A percentile compares a stretch with the other conserved stretches of the same genome.
These are phyloP conservation scores for Anarsia innoxiella DNA, from an alignment of 2,888 invertebrate species.

Conservation along the genomic window DNA sequence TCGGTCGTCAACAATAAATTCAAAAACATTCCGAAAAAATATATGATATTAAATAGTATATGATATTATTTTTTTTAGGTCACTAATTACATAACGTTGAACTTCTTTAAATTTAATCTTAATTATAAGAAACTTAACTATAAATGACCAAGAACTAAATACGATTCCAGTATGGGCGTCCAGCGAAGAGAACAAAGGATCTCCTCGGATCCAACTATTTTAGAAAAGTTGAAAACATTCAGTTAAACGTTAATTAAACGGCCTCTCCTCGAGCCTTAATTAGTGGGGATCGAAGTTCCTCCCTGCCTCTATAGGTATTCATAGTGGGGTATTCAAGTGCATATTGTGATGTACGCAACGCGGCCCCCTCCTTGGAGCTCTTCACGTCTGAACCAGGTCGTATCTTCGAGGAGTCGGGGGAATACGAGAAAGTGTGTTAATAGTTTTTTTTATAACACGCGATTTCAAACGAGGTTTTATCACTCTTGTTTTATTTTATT, in stretches of 20 bases:
- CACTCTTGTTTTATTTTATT: not conserved
- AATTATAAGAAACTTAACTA: too few species aligned
- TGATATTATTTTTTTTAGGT: too few species aligned
- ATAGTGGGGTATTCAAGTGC: conserved; percentile 69
- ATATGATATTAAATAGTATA: too few species aligned
- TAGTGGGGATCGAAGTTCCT: conserved; percentile 41
- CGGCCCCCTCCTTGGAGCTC: conserved; percentile 45
- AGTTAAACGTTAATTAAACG: conserved; percentile 25
- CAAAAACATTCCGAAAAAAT: too few species aligned
- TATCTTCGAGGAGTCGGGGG: conserved; percentile 45
- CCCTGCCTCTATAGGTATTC: conserved; percentile 59
- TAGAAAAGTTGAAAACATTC: conserved; percentile 8
- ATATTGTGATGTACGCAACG: conserved; percentile 69
- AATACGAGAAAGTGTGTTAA: conserved; percentile 20
- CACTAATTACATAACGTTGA: too few species aligned
- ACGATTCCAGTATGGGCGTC: too few species aligned
- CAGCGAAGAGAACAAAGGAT: too few species aligned
- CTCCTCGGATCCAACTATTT: conserved; percentile 7
- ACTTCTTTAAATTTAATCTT: too few species aligned
- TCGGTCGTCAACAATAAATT: too few species aligned
- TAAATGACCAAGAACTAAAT: too few species aligned
- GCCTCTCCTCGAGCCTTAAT: conserved; percentile 32
- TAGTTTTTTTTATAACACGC: conserved; percentile 4
- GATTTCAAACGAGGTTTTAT: not conserved
- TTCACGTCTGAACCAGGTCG: conserved; percentile 64